A percentile compares a stretch with the other conserved stretches of the same genome.
Evolutionary conservation across 2,113 vertebrate genomes (phyloP).

Genomic region (Lampris incognitus): DNA sequence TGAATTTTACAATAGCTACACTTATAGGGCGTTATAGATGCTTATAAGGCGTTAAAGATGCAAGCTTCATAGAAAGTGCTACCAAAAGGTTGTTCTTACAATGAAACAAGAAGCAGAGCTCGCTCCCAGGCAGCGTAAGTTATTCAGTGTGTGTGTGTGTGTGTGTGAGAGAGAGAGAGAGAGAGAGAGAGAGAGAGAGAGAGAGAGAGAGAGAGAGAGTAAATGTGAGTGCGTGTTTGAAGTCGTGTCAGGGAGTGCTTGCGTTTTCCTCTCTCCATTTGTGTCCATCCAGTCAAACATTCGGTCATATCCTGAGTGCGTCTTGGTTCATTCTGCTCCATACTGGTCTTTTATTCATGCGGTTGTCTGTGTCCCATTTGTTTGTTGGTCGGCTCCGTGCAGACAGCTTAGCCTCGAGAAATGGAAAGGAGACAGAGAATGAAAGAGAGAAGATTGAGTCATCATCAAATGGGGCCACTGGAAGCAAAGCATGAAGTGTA

Average conservation of each 20-base stretch:
- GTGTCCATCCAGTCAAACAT: conserved; percentile 20
- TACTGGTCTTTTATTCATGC: conserved; percentile 30
- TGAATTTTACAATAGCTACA: too few species aligned
- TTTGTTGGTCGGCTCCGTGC: conserved; percentile 50
- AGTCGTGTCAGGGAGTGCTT: too few species aligned
- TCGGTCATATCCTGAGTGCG: conserved; percentile 29
- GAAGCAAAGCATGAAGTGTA: conserved; percentile 31
- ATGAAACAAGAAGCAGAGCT: not conserved
- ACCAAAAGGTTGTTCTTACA: conserved; percentile 1
- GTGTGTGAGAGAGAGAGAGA: not conserved
- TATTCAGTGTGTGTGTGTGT: not conserved
- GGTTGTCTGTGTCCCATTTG: conserved; percentile 58
- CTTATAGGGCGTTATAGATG: too few species aligned
- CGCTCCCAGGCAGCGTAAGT: conserved; percentile 12
- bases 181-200: too few species aligned
- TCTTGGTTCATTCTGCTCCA: conserved; percentile 39
- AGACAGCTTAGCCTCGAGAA: conserved; percentile 52
- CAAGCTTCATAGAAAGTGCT: too few species aligned
- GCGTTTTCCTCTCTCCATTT: not conserved
- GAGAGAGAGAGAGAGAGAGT: too few species aligned
- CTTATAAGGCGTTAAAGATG: too few species aligned
- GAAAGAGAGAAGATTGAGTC: conserved; percentile 23
- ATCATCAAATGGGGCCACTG: conserved; percentile 37
- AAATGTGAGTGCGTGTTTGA: not conserved
- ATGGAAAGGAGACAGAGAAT: not conserved